Conservation (phyloP, 2,888 invertebrate species). For the Gari tellinella region DNA sequence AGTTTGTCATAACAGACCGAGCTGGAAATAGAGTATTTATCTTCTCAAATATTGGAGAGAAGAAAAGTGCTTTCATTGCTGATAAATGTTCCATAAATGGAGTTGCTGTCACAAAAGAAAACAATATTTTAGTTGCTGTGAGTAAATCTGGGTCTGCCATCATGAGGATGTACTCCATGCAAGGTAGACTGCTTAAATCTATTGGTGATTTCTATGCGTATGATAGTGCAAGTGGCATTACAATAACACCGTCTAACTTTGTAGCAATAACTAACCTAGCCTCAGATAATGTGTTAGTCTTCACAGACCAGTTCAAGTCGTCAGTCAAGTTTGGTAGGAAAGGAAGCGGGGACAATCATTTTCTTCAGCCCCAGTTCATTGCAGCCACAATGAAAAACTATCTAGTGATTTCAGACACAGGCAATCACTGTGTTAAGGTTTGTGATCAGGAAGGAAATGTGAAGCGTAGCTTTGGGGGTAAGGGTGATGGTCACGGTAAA, state of each 20-base stretch:
- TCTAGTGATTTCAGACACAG: slow-evolving; percentile 78
- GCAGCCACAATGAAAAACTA: slow-evolving; percentile 72
- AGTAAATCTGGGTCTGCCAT: slow-evolving; percentile 69
- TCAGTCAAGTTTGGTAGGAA: slow-evolving; percentile 77
- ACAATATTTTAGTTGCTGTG: slow-evolving; percentile 73
- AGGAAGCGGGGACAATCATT: slow-evolving; percentile 75
- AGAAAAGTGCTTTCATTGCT: slow-evolving; percentile 58
- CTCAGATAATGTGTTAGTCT: slow-evolving; percentile 70
- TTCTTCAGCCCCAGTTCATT: slow-evolving; percentile 73
- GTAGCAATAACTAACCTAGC: slow-evolving; percentile 72
- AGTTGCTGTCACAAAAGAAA: slow-evolving; percentile 67
- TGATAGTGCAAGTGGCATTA: slow-evolving; percentile 75
- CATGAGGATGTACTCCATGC: slow-evolving; percentile 67
- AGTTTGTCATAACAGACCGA: slow-evolving; percentile 75
- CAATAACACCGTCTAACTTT: slow-evolving; percentile 63
- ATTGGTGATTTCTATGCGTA: slow-evolving; percentile 73
- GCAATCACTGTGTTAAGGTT: slow-evolving; percentile 75
- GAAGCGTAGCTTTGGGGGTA: slow-evolving; percentile 70
- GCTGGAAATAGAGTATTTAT: slow-evolving; percentile 76
- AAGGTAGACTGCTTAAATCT: slow-evolving; percentile 66
- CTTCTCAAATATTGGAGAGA: slow-evolving; percentile 69
- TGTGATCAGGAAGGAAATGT: slow-evolving; percentile 75
- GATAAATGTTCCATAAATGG: slow-evolving; percentile 71
- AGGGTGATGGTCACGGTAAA: slow-evolving; percentile 67
- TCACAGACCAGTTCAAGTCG: slow-evolving; percentile 75